Base-by-base conservation (phyloP, 2,888 invertebrate genomes). In the Eurois occulta region DNA sequence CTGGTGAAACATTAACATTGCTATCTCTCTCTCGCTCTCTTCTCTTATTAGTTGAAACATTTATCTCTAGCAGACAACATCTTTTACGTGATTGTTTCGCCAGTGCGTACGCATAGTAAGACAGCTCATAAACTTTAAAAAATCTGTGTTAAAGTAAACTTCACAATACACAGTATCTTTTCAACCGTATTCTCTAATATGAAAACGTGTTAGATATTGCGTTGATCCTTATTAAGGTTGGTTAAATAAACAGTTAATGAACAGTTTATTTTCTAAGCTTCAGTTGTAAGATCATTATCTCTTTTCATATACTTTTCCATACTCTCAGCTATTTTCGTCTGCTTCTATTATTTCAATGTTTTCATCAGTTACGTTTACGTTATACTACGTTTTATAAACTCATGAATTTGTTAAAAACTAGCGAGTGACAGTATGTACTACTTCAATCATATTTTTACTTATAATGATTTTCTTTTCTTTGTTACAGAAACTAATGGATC, bases 401-500 rank as follows among this genome's bases (percentile, higher is more conserved):
- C n/a, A n/a, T n/a, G n/a, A 38, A 35, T 60, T 60, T 21, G 7
- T 48, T 24, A 35, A 10, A 48, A 35, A 2, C 5, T 2, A 16
- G 7, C 28, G 2, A 46, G 11, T 35, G 38, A 35, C 5, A n/a
- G n/a, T 16, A n/a, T n/a, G n/a, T n/a, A 38, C 21, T 28, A 5
- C 24, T 18, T 46, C 1, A 38, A 46, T 21, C 21, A 32, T 1
- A 32, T 48, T 21, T 60, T 60, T 70, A 28, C 18, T 60, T 35
- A 41, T 72, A 55, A 83, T 48, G 13, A 55, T 35, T 18, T 60
- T 72, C 16, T 28, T 73, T 71, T 32, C 71, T 86, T 96, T 96
- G 95, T 96, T 96, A 77, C 95, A 96, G 96, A 93, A 93, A 91
- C 95, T 95, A 95, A 96, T 96, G 96, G 96, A 95, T 95, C 95